Percentiles rank a stretch among this genome's conserved stretches.
Evolutionary conservation across 2,113 vertebrate genomes (phyloP).

Genomic region (Chloropsis hardwickii): DNA sequence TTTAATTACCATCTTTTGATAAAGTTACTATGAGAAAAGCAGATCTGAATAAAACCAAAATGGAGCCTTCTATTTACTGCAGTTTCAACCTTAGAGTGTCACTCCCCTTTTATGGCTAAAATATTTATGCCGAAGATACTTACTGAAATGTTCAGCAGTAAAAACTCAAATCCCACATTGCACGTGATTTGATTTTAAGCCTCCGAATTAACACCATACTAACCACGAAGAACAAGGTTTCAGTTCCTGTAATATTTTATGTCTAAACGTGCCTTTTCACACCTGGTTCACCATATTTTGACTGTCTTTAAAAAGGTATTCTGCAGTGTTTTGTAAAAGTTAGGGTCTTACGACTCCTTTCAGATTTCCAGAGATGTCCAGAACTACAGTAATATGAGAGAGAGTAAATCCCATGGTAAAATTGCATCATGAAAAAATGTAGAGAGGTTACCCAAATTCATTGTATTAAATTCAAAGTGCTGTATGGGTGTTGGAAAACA

Average conservation of each 20-base stretch:
- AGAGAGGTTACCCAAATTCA: background rate
- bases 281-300: background rate
- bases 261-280: background rate
- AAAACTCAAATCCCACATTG: background rate
- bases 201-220: background rate
- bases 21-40: background rate
- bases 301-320: background rate
- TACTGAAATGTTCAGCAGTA: background rate
- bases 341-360: background rate
- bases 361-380: background rate
- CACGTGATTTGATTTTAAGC: background rate
- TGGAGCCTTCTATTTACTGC: background rate
- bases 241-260: background rate
- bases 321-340: background rate
- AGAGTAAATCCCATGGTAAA: background rate
- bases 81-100: background rate
- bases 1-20: background rate
- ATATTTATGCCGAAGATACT: background rate
- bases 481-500: background rate
- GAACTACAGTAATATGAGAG: background rate
- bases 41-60: background rate
- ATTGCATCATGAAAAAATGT: background rate
- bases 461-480: background rate
- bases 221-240: background rate
- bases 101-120: background rate